A percentile compares a stretch with the other conserved stretches of the same genome.
Conservation (phyloP, 2,888 invertebrate species). For the Hemistola chrysoprasaria region DNA sequence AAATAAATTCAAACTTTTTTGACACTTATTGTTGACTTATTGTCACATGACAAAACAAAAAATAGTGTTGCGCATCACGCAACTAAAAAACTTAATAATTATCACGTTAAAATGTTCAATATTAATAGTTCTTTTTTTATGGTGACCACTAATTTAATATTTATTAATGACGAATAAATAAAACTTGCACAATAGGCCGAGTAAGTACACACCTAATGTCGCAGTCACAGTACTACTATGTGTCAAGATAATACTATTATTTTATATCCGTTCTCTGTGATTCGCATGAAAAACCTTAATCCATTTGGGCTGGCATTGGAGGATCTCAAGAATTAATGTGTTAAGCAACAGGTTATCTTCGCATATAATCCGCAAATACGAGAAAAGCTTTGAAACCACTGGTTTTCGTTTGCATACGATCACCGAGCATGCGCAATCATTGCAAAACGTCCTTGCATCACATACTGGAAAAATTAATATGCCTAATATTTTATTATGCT, state of each 20-base stretch:
- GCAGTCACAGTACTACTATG: too few species aligned
- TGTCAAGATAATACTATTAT: conserved; percentile 8
- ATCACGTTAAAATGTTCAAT: too few species aligned
- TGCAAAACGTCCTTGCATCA: conserved; percentile 22
- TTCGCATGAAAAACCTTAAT: conserved; percentile 29
- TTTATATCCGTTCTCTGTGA: conserved; percentile 3
- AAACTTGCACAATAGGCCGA: too few species aligned
- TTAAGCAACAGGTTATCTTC: conserved; percentile 75
- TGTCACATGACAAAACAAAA: too few species aligned
- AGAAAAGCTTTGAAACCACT: conserved; percentile 64
- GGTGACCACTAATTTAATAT: too few species aligned
- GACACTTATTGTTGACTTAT: too few species aligned
- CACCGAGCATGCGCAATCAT: conserved; percentile 66
- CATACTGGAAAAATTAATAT: too few species aligned
- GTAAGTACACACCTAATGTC: too few species aligned
- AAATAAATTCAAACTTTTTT: too few species aligned
- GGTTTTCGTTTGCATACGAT: conserved; percentile 68
- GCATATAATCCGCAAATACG: conserved; percentile 73
- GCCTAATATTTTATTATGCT: too few species aligned
- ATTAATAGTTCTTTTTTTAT: too few species aligned
- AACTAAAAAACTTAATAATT: conserved; percentile 5
- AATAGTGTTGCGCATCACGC: conserved; percentile 41
- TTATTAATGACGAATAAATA: too few species aligned
- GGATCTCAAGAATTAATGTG: conserved; percentile 65
- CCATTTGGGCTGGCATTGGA: conserved; percentile 45